phyloP scores from a whole-genome alignment of 2,797 vertebrate species.

The Miopithecus talapoin region DNA sequence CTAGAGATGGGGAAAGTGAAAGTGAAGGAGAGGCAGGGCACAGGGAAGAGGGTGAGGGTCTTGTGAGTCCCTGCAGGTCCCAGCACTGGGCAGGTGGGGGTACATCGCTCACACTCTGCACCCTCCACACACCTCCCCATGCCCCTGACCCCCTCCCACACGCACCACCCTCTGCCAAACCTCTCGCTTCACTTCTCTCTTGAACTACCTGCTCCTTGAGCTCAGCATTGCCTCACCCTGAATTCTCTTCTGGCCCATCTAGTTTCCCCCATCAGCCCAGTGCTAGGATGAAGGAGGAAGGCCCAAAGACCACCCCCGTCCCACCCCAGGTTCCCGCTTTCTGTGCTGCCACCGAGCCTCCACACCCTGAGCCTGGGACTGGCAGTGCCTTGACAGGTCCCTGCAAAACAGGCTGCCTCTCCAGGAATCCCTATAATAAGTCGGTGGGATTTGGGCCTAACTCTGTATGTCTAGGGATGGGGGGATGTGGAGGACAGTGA shows the following conservation, averaged over 20 bases:
- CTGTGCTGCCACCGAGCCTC: background rate
- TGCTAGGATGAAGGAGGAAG: background rate
- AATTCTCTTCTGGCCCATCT: background rate
- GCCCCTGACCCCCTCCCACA: background rate
- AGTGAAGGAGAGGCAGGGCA: background rate
- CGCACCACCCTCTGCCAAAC: background rate
- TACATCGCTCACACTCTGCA: background rate
- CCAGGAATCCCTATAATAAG: conserved; percentile 36
- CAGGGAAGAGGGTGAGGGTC: too few relatives aligned
- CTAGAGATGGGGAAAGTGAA: too few relatives aligned
- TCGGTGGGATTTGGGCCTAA: background rate
- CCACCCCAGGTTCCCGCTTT: background rate
- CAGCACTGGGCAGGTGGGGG: background rate
- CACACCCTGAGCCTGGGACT: background rate
- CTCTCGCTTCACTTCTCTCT: background rate
- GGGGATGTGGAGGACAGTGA: background rate
- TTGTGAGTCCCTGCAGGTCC: background rate
- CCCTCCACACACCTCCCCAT: background rate
- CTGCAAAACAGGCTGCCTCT: background rate
- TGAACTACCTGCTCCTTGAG: background rate
- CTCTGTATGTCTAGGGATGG: background rate
- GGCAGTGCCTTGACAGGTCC: background rate
- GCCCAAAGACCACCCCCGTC: background rate
- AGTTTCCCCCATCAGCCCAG: background rate
- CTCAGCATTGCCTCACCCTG: background rate